Evolutionary conservation across 2,797 vertebrate genomes (phyloP), one percentile per base, ranked within the genome.

Genomic region (Schizothorax lantsangensis): DNA sequence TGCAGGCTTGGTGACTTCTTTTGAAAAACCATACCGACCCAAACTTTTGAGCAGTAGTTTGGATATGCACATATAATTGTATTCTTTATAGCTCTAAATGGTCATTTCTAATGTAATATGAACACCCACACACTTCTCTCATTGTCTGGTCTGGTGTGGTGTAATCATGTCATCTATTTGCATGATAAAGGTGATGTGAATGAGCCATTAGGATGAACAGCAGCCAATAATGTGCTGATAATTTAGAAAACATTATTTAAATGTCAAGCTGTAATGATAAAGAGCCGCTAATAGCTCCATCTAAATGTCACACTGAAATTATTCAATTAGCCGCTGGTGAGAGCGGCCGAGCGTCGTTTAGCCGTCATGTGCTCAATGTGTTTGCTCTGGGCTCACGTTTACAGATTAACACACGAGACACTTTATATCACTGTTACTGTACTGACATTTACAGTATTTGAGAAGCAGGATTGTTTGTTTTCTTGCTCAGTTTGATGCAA

Each of bases 301-400:
- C 92, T 93, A 96, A 96, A 96, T 96, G 94, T 94, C 94, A 95
- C 87, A 94, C 93, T 95, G 92, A 94, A 95, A 95, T 96, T 90
- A 95, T 95, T 95, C 92, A 94, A 95, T 96, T 95, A 95, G n/a
- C 23, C 90, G 89, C 87, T 77, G 84, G 86, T 86, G 72, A 87
- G 87, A 85, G 85, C 91, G 89, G 91, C 91, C 92, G 92, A 93
- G 93, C 88, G 92, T 92, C 90, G 92, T 93, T 93, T 93, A 90
- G 90, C 89, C 90, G 82, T 90, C 21, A 3, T 40, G 6, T 40
- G 38, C 43, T 47, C n/a, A 2, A n/a, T 23, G 23, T 47, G 40
- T 74, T 49, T 49, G 64, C n/a, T 21, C 73, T 33, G 26, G 38
- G 2, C 69, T 72, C 69, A 43, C 2, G 30, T 66, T 66, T 17